Evolutionary conservation across 1,140 invertebrate genomes (phyloP).

Genomic region (Oncopeltus fasciatus): DNA sequence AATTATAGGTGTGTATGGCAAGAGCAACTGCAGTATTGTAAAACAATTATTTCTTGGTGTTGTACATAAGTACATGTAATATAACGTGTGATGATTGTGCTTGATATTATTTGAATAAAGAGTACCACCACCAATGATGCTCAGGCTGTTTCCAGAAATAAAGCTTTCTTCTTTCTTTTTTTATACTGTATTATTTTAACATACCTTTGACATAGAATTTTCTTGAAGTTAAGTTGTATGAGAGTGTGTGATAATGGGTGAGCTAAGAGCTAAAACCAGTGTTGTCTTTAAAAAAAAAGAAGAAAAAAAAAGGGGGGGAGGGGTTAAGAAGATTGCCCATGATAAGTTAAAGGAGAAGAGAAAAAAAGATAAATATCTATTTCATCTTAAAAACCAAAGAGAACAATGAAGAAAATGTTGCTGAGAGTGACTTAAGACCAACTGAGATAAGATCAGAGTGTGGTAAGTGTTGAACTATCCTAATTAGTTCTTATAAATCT

Average conservation of each 20-base stretch:
- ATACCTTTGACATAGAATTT: background rate
- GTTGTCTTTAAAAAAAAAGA: too few relatives aligned
- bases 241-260: background rate
- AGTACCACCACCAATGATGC: background rate
- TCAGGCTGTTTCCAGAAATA: background rate
- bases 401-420: too few relatives aligned
- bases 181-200: background rate
- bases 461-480: too few relatives aligned
- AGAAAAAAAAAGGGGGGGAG: too few relatives aligned
- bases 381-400: too few relatives aligned
- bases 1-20: background rate
- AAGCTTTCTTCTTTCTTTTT: background rate
- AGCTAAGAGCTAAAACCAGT: background rate
- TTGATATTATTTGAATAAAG: background rate
- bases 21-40: background rate
- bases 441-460: too few relatives aligned
- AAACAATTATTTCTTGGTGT: background rate
- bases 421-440: too few relatives aligned
- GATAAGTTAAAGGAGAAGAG: too few relatives aligned
- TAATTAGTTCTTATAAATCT: too few relatives aligned
- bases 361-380: too few relatives aligned
- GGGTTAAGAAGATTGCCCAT: too few relatives aligned
- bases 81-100: background rate
- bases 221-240: background rate
- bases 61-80: conserved; percentile 5